A percentile compares a stretch with the other conserved stretches of the same genome.
Conservation (phyloP, 2,888 invertebrate genomes). For the Synergus umbraculus region DNA sequence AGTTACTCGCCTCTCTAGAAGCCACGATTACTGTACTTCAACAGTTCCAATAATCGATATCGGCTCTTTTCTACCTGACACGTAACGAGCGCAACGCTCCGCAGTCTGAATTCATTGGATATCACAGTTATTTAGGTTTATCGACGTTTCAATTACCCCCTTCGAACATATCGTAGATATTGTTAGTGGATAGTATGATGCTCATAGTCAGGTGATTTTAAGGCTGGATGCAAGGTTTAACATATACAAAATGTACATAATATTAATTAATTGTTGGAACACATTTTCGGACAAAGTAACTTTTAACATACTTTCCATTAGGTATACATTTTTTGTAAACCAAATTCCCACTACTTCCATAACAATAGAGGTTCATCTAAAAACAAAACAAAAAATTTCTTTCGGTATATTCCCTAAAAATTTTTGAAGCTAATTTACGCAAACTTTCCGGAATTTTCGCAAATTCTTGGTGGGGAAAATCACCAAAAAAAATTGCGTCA, state of each 20-base stretch:
- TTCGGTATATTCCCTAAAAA: no score
- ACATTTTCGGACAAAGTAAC: neutral
- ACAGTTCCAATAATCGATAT: slow-evolving; percentile 34
- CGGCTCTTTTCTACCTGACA: slow-evolving; percentile 36
- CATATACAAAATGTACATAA: neutral
- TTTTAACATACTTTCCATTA: neutral
- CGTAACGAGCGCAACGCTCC: slow-evolving; percentile 39
- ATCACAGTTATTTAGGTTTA: slow-evolving; percentile 40
- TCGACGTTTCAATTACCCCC: slow-evolving; percentile 39
- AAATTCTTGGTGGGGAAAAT: no score
- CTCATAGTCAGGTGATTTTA: neutral
- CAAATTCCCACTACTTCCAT: no score
- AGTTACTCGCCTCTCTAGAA: slow-evolving; percentile 28
- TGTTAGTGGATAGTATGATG: slow-evolving; percentile 10
- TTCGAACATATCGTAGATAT: slow-evolving; percentile 32
- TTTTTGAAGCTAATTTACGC: no score
- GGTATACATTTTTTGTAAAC: no score
- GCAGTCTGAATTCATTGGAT: slow-evolving; percentile 41
- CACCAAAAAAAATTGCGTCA: no score
- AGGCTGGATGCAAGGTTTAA: neutral
- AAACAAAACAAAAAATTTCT: no score
- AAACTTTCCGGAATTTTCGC: no score
- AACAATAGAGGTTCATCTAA: no score
- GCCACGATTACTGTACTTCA: slow-evolving; percentile 38
- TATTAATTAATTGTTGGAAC: neutral